phyloP scores from a whole-genome alignment of 2,888 invertebrate species.

The Ectropis crepuscularia region DNA sequence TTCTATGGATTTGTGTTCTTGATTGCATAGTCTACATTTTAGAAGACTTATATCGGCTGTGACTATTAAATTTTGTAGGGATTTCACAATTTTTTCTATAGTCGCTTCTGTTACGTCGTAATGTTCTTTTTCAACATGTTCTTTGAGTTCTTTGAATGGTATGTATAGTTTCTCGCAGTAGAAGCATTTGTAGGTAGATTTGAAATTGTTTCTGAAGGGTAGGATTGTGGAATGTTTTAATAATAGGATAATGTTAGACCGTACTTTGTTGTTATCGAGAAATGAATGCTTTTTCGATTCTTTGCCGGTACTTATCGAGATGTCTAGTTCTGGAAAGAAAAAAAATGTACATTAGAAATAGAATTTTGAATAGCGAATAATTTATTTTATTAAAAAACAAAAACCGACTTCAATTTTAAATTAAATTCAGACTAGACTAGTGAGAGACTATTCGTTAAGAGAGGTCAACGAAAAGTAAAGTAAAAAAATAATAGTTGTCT shows the following conservation, averaged over 20 bases:
- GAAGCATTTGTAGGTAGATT: conserved; percentile 34
- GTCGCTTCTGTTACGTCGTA: conserved; percentile 21
- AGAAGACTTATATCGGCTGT: conserved; percentile 48
- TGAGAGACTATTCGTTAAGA: no score
- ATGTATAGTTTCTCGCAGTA: conserved; percentile 42
- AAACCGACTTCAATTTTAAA: no score
- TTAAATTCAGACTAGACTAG: no score
- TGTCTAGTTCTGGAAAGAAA: neutral
- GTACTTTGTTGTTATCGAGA: conserved; percentile 19
- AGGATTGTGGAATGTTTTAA: conserved; percentile 19
- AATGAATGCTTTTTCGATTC: neutral
- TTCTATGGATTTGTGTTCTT: conserved; percentile 39
- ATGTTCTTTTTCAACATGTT: conserved; percentile 25
- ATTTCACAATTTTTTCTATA: conserved; percentile 34
- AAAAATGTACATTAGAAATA: neutral
- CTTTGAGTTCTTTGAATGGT: conserved; percentile 34
- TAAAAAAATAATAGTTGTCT: no score
- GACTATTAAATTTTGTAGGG: conserved; percentile 43
- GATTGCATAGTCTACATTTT: conserved; percentile 41
- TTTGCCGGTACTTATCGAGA: neutral
- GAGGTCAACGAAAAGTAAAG: no score
- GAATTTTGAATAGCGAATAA: no score
- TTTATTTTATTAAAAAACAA: no score
- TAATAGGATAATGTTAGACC: conserved; percentile 20
- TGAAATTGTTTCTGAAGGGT: conserved; percentile 28